Percentiles rank a stretch among this genome's conserved stretches.
Evolutionary conservation across 1,140 invertebrate species (phyloP).

Genomic region (Drosophila ficusphila): DNA sequence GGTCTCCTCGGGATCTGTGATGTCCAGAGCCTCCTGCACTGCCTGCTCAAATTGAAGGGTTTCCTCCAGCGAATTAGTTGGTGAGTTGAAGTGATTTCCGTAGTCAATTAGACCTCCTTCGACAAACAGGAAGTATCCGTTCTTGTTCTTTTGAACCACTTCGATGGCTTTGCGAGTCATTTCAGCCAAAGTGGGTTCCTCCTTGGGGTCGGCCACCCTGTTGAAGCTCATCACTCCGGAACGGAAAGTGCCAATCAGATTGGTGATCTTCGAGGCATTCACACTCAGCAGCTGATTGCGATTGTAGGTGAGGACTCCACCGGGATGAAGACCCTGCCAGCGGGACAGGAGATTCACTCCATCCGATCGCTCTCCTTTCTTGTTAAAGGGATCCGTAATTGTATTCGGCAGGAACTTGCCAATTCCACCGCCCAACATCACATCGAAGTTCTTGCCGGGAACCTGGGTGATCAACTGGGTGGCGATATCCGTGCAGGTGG

Average conservation of each 20-base stretch:
- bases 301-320: conserved; percentile 86
- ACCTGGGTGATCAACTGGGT: conserved; percentile 88
- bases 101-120: conserved; percentile 89
- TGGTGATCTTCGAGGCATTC: conserved; percentile 84
- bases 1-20: conserved; percentile 86
- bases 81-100: conserved; percentile 86
- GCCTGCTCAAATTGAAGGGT: conserved; percentile 87
- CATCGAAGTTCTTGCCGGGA: conserved; percentile 86
- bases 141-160: conserved; percentile 86
- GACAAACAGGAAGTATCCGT: conserved; percentile 89
- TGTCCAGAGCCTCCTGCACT: conserved; percentile 84
- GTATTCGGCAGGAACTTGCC: conserved; percentile 86
- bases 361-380: conserved; percentile 85
- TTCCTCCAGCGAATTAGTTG: conserved; percentile 86
- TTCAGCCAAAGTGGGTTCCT: conserved; percentile 88
- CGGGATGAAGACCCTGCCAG: conserved; percentile 83
- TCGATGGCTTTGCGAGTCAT: conserved; percentile 90
- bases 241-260: conserved; percentile 85
- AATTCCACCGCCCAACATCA: conserved; percentile 89
- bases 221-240: conserved; percentile 85
- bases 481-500: conserved; percentile 85
- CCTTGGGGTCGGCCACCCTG: conserved; percentile 85
- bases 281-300: conserved; percentile 84
- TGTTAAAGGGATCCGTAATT: conserved; percentile 84
- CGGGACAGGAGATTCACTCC: conserved; percentile 84